Conservation (phyloP, 1,140 invertebrate genomes). For the Lerema accius region DNA sequence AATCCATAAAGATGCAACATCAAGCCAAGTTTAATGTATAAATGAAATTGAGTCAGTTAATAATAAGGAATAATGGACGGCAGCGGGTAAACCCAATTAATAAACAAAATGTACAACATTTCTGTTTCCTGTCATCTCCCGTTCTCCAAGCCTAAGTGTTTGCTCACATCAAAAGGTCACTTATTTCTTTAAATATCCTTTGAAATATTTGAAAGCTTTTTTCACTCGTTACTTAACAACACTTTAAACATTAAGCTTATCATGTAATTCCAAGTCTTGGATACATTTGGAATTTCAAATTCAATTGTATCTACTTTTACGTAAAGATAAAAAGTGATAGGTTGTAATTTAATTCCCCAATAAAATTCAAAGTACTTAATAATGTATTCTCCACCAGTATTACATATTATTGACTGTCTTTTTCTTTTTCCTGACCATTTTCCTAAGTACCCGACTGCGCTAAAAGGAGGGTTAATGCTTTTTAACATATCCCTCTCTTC, state of each 20-base stretch:
- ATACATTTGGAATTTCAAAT: not conserved
- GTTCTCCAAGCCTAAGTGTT: not conserved
- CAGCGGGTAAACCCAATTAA: slow-evolving; percentile 8
- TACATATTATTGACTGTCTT: too few relatives aligned
- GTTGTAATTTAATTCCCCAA: too few relatives aligned
- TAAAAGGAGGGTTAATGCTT: too few relatives aligned
- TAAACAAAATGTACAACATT: slow-evolving; percentile 9
- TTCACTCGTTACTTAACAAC: slow-evolving; percentile 3
- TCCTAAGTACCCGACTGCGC: too few relatives aligned
- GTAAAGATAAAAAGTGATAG: too few relatives aligned
- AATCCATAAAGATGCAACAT: too few relatives aligned
- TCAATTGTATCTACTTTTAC: not conserved
- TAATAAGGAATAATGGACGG: not conserved
- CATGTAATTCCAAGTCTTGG: not conserved
- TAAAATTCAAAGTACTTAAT: too few relatives aligned
- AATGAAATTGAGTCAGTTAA: slow-evolving; percentile 5
- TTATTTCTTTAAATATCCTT: slow-evolving; percentile 14
- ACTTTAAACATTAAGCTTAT: not conserved
- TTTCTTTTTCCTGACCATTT: too few relatives aligned
- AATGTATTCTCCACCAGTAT: too few relatives aligned
- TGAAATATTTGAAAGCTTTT: slow-evolving; percentile 2
- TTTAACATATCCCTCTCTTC: too few relatives aligned
- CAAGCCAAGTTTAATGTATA: too few relatives aligned
- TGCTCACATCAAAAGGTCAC: slow-evolving; percentile 3
- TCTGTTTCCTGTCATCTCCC: not conserved